Evolutionary conservation across 2,113 vertebrate species (phyloP).

Genomic region (Coregonus clupeaformis): DNA sequence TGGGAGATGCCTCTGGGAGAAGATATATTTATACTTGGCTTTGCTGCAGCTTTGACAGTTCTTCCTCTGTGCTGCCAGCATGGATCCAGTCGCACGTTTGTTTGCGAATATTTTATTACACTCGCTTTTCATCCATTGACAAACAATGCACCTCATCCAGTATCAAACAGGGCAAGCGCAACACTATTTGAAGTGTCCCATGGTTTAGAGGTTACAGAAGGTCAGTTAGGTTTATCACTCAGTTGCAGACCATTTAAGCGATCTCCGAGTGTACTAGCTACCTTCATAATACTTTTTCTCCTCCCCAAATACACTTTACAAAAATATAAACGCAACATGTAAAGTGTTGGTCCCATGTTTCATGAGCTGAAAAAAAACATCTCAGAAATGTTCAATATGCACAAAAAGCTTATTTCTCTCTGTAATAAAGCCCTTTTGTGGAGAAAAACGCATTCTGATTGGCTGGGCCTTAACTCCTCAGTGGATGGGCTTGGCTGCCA

Average conservation of each 20-base stretch:
- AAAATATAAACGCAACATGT: no score
- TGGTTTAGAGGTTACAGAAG: not conserved
- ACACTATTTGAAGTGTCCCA: not conserved
- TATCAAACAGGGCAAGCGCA: not conserved
- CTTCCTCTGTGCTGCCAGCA: constrained; percentile 10
- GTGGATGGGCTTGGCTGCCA: no score
- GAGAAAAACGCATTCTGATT: no score
- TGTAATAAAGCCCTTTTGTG: no score
- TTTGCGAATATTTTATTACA: not conserved
- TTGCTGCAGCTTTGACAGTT: constrained; percentile 25
- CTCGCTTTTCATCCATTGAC: not conserved
- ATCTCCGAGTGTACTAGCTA: not conserved
- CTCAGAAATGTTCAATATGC: no score
- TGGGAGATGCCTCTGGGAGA: constrained; percentile 38
- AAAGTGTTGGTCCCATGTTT: no score
- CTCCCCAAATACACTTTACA: no score
- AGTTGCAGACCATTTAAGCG: not conserved
- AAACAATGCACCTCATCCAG: not conserved
- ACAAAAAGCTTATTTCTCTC: no score
- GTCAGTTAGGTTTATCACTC: not conserved
- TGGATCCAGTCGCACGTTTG: not conserved
- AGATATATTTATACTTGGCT: constrained; percentile 53
- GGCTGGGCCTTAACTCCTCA: no score
- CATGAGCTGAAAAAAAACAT: no score
- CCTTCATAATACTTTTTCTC: not conserved